These are phyloP conservation scores for Galleria mellonella DNA, from an alignment of 1,140 invertebrate genomes.

Conservation along the genomic window DNA sequence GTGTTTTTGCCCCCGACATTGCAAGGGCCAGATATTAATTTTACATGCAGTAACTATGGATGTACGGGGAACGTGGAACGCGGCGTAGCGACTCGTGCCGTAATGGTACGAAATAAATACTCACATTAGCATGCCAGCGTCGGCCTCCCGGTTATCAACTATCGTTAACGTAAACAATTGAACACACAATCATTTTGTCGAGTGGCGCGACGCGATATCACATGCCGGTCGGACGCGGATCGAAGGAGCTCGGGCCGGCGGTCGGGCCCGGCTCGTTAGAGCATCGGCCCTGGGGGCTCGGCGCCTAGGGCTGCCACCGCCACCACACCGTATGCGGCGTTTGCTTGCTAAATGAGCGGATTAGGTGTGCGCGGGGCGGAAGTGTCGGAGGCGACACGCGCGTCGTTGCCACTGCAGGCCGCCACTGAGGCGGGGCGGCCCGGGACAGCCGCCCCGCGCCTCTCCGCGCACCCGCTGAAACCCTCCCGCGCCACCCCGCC, in stretches of 20 bases:
- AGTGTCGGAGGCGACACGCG: constrained; percentile 65
- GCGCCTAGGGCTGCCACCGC: constrained; percentile 41
- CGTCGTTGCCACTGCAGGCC: constrained; percentile 64
- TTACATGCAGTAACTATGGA: constrained; percentile 15
- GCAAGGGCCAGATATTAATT: constrained; percentile 12
- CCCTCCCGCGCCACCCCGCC: constrained; percentile 19
- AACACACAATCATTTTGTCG: constrained; percentile 48
- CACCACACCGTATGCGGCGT: constrained; percentile 51
- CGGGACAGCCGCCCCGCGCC: constrained; percentile 36
- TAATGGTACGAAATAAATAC: constrained; percentile 25
- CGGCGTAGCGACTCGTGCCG: neutral
- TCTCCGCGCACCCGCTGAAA: constrained; percentile 17
- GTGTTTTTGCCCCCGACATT: neutral
- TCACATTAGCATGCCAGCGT: constrained; percentile 71
- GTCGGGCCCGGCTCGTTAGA: constrained; percentile 37
- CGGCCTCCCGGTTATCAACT: constrained; percentile 60
- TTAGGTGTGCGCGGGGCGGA: constrained; percentile 49
- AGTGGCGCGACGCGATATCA: constrained; percentile 34
- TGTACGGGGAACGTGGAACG: neutral
- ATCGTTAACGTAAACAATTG: constrained; percentile 59
- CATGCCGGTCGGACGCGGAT: constrained; percentile 43
- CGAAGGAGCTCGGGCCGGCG: constrained; percentile 38
- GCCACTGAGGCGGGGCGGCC: constrained; percentile 69
- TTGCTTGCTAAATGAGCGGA: constrained; percentile 59
- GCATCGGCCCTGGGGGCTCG: constrained; percentile 42